Base-by-base conservation (phyloP, 2,797 vertebrate genomes). In the Poecilia wingei region DNA sequence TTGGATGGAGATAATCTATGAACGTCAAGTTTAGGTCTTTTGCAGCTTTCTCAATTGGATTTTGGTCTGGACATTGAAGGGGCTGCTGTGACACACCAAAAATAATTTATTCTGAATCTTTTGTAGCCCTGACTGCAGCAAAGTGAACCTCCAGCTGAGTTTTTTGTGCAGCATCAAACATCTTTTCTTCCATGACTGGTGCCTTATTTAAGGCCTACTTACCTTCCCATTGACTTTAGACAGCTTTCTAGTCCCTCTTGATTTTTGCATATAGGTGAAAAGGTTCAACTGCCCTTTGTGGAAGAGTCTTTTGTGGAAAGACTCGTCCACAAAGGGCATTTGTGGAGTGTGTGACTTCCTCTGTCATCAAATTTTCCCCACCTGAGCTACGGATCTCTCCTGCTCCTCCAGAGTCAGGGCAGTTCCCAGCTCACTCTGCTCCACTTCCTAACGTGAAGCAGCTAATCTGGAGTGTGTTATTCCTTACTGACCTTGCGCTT, bases 401-500 rank as follows among this genome's bases (percentile, higher is more conserved):
- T 43, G 20, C 66, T 69, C 20, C 66, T 69, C 39, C 66, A 69
- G 5, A 69, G 39, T 45, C 20, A 25, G 22, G 20, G 2, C 10
- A 45, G 39, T 75, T 64, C 39, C 74, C 53, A 75, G 39, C 81
- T 82, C 72, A 79, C 71, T 87, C 68, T 1, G 71, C 72, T 78
- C 74, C 76, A 80, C 84, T 78, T 45, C 28, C 49, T 49, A 47
- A 89, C 74, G 75, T 80, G 80, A 89, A 78, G 80, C 82, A 72
- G 82, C 79, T 94, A 87, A 89, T 95, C 90, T 89, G 33, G 80
- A 75, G 78, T 71, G 55, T 89, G 80, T 88, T 88, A 76, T 90
- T 84, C 84, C 75, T 72, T 8, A 20, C 51, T 84, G 92, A 93
- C 93, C 92, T 95, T 95, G 94, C 86, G 84, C 70, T 43, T 25